phyloP scores from a whole-genome alignment of 2,797 vertebrate genomes.

The Chelmon rostratus region DNA sequence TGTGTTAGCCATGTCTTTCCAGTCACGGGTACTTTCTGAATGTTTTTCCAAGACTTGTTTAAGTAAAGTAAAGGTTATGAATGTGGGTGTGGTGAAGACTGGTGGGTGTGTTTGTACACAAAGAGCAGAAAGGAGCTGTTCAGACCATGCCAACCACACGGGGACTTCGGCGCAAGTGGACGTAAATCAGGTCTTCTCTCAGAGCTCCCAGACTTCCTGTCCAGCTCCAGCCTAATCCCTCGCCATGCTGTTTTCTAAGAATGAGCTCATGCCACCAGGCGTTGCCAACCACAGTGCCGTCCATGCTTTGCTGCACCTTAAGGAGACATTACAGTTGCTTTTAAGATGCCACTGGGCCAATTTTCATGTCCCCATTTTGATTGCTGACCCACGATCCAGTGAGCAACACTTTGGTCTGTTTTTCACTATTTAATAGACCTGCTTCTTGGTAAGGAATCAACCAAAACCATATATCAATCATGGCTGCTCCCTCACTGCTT shows the following conservation, averaged over 20 bases:
- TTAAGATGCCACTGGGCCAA: conserved; percentile 50
- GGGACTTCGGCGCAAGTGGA: conserved; percentile 45
- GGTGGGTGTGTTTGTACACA: conserved; percentile 59
- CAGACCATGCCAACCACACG: conserved; percentile 61
- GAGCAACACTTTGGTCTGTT: conserved; percentile 27
- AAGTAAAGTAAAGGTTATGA: conserved; percentile 54
- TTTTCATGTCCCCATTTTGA: conserved; percentile 25
- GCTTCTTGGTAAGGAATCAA: conserved; percentile 29
- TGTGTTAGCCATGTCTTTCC: conserved; percentile 7
- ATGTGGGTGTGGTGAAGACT: conserved; percentile 54
- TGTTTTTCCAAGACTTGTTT: conserved; percentile 42
- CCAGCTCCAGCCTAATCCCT: conserved; percentile 56
- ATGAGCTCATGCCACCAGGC: conserved; percentile 70
- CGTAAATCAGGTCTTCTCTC: conserved; percentile 56
- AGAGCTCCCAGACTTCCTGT: conserved; percentile 52
- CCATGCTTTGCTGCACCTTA: conserved; percentile 41
- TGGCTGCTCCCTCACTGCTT: conserved; percentile 24
- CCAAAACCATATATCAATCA: conserved; percentile 35
- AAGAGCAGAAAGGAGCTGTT: conserved; percentile 72
- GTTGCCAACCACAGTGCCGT: conserved; percentile 59
- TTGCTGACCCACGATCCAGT: conserved; percentile 38
- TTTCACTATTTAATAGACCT: conserved; percentile 35
- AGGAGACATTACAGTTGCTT: conserved; percentile 54
- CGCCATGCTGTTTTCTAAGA: conserved; percentile 63
- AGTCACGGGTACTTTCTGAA: conserved; percentile 7